A percentile compares a stretch with the other conserved stretches of the same genome.
Evolutionary conservation across 2,113 vertebrate species (phyloP).

Genomic region (Setophaga petechia): DNA sequence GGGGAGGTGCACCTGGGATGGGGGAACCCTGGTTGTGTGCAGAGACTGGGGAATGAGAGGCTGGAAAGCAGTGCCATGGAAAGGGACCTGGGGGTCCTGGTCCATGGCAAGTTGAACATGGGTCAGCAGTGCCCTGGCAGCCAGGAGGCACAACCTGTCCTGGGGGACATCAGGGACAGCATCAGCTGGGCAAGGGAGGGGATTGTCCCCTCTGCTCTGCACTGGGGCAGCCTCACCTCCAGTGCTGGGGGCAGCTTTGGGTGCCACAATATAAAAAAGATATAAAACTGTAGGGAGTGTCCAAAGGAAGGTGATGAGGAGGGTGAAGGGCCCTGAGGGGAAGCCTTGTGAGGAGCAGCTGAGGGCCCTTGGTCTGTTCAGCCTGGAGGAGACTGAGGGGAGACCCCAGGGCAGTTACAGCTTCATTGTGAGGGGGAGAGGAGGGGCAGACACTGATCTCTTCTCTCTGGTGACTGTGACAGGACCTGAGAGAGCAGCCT

Average conservation of each 20-base stretch:
- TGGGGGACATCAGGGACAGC: neutral
- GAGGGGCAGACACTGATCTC: no score
- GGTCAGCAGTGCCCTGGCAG: neutral
- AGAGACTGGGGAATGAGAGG: neutral
- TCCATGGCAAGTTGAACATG: accelerated
- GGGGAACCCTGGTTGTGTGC: neutral
- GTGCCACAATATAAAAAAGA: no score
- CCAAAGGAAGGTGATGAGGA: neutral
- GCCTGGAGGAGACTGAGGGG: neutral
- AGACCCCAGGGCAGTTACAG: neutral
- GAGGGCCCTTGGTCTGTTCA: neutral
- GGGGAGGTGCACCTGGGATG: neutral
- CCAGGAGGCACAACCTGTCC: accelerated
- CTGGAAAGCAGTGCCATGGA: neutral
- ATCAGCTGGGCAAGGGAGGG: neutral
- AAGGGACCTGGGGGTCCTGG: neutral
- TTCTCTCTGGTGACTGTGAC: no score
- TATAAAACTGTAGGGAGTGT: no score
- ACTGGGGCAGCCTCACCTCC: accelerated
- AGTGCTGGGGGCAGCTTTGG: neutral
- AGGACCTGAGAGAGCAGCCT: no score
- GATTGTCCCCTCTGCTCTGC: neutral
- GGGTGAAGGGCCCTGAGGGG: neutral
- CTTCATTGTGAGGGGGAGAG: no score
- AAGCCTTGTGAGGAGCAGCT: accelerated